Conservation (phyloP, 2,797 vertebrate genomes). For the Sebastes steindachneri region DNA sequence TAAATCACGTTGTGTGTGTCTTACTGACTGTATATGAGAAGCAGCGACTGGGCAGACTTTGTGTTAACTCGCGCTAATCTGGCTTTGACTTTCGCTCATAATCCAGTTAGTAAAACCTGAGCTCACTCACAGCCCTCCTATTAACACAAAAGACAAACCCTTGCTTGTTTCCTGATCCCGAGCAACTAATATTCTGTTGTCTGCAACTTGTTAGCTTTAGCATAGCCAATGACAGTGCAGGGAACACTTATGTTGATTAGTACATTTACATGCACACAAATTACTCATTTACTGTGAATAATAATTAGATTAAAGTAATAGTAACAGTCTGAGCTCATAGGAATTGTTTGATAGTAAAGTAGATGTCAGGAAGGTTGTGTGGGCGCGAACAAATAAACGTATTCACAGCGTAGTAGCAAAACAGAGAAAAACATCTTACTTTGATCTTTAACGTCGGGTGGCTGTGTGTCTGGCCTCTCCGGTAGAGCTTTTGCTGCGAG, state of each 20-base stretch:
- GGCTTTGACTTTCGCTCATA: neutral
- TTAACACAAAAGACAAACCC: neutral
- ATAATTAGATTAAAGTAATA: neutral
- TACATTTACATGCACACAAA: neutral
- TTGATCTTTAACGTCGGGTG: too few relatives aligned
- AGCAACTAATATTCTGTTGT: neutral
- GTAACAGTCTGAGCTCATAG: neutral
- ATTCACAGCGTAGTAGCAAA: neutral
- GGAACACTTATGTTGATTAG: neutral
- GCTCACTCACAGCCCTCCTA: neutral
- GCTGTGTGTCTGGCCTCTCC: too few relatives aligned
- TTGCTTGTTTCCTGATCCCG: neutral
- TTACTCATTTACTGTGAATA: neutral
- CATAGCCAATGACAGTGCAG: neutral
- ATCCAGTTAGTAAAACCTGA: conserved; percentile 1
- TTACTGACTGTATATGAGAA: neutral
- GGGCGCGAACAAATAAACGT: neutral
- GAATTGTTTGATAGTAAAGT: neutral
- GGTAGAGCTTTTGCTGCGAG: too few relatives aligned
- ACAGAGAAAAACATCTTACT: neutral
- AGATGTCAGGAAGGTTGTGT: neutral
- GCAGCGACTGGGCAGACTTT: neutral
- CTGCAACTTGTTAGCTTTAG: neutral
- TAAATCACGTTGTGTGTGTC: neutral
- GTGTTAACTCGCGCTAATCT: neutral